Conservation (phyloP, 2,113 vertebrate genomes). For the Ascaphus truei region DNA sequence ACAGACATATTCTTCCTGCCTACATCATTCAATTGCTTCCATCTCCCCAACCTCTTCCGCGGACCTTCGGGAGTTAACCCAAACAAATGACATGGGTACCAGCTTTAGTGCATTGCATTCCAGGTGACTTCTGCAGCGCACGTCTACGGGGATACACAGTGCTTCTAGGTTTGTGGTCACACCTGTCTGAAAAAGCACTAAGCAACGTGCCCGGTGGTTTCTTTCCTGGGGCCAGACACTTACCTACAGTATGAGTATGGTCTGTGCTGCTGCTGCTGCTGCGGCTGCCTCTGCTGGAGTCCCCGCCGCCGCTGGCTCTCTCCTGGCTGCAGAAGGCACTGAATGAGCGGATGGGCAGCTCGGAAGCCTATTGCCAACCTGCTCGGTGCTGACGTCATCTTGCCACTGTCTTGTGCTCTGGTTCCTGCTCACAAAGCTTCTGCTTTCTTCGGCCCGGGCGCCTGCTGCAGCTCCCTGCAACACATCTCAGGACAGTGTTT, state of each 20-base stretch:
- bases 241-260: neutral
- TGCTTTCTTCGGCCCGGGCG: neutral
- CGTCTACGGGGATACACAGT: neutral
- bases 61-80: neutral
- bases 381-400: slow-evolving; percentile 62
- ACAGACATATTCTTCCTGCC: no score
- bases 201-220: neutral
- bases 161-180: neutral
- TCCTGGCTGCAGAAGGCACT: slow-evolving; percentile 54
- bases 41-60: neutral
- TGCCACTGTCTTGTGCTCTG: slow-evolving; percentile 45
- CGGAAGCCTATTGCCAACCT: slow-evolving; percentile 53
- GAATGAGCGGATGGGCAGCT: slow-evolving; percentile 44
- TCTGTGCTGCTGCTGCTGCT: neutral
- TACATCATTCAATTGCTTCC: neutral
- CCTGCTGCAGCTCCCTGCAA: neutral
- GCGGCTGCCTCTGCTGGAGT: slow-evolving; percentile 25
- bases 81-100: neutral
- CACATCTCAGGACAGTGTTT: neutral
- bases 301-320: slow-evolving; percentile 1
- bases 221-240: neutral
- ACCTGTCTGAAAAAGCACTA: neutral
- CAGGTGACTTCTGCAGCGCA: neutral
- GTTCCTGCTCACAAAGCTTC: slow-evolving; percentile 36
- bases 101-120: neutral